These are phyloP conservation scores for Dermatophagoides farinae DNA, from an alignment of 1,140 invertebrate species.

Conservation along the genomic window DNA sequence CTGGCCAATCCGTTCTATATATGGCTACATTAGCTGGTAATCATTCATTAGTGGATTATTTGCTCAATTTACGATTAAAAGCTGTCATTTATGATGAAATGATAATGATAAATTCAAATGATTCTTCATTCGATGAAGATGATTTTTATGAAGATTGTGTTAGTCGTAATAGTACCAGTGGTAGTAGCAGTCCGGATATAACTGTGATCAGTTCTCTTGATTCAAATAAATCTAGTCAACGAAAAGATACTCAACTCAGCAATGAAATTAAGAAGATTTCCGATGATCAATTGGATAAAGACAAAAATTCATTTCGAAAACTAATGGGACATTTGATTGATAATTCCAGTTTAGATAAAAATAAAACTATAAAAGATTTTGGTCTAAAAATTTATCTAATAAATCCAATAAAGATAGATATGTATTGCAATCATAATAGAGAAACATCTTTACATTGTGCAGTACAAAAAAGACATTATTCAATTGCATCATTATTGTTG, in stretches of 20 bases:
- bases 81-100: constrained; percentile 23
- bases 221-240: constrained; percentile 1
- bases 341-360: background rate
- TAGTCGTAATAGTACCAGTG: background rate
- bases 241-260: background rate
- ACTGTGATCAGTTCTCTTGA: constrained; percentile 5
- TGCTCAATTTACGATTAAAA: constrained; percentile 50
- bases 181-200: constrained; percentile 2
- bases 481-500: constrained; percentile 49
- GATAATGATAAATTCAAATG: background rate
- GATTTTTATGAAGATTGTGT: background rate
- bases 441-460: constrained; percentile 58
- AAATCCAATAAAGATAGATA: constrained; percentile 38
- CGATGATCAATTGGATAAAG: background rate
- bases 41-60: constrained; percentile 48
- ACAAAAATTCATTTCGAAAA: background rate
- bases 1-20: constrained; percentile 70
- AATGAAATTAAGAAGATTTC: background rate
- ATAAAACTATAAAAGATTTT: background rate
- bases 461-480: constrained; percentile 49
- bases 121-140: background rate
- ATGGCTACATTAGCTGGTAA: constrained; percentile 65
- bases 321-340: background rate
- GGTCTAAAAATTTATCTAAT: background rate
- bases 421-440: constrained; percentile 46